Evolutionary conservation across 2,797 vertebrate genomes (phyloP).

Genomic region (Vultur gryphus): DNA sequence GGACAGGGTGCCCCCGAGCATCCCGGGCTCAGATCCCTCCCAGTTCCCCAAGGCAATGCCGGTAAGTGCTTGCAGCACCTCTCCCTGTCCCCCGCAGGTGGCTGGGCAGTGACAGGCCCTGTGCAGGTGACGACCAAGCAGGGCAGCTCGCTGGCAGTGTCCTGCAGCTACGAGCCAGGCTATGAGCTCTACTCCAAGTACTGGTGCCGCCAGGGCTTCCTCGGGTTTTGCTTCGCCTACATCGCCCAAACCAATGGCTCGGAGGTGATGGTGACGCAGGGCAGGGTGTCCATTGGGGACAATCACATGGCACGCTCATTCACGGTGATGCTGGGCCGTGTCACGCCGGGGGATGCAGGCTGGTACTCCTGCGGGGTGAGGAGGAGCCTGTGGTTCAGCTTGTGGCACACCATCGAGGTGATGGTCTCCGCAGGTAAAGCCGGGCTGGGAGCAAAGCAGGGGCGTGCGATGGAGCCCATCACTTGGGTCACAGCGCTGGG

Average conservation of each 20-base stretch:
- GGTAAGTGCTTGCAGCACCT: neutral
- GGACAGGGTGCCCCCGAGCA: neutral
- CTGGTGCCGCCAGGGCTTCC: neutral
- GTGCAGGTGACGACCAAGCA: rapidly evolving
- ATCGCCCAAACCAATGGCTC: neutral
- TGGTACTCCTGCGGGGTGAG: neutral
- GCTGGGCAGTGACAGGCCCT: neutral
- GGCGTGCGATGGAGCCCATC: rapidly evolving
- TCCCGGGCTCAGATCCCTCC: neutral
- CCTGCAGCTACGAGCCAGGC: neutral
- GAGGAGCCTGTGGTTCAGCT: neutral
- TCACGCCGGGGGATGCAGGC: rapidly evolving
- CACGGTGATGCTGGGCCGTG: neutral
- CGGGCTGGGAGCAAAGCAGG: neutral
- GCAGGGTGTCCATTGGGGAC: neutral
- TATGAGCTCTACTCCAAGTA: neutral
- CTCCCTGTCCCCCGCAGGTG: neutral
- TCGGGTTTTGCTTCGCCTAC: neutral
- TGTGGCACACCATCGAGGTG: neutral
- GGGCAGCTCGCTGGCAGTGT: neutral
- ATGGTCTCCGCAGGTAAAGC: neutral
- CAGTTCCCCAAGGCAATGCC: rapidly evolving
- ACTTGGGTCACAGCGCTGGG: neutral
- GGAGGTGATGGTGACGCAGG: neutral
- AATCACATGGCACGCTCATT: neutral